These are phyloP conservation scores for Xestia sexstrigata DNA, from an alignment of 2,888 invertebrate genomes.

Conservation along the genomic window DNA sequence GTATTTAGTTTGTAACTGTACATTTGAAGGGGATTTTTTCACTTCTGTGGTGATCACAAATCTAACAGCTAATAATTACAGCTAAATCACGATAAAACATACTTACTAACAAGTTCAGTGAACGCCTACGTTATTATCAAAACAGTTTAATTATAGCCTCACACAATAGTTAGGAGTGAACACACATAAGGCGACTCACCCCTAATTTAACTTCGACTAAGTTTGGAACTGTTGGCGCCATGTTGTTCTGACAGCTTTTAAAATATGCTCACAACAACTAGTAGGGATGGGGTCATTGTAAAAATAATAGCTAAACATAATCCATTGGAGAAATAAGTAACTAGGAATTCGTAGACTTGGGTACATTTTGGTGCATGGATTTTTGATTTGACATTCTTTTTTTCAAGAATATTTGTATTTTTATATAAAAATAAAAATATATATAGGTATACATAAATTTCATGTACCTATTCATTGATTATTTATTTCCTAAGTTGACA, in stretches of 20 bases:
- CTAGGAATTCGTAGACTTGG: background rate
- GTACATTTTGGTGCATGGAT: background rate
- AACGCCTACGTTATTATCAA: slow-evolving; percentile 66
- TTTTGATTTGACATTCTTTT: no score
- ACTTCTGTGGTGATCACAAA: background rate
- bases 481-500: no score
- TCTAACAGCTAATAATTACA: slow-evolving; percentile 37
- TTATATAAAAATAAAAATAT: no score
- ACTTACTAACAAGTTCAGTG: slow-evolving; percentile 56
- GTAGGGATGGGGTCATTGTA: slow-evolving; percentile 70
- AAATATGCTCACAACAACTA: slow-evolving; percentile 83
- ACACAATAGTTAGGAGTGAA: slow-evolving; percentile 78
- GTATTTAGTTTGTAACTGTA: background rate
- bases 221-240: slow-evolving; percentile 83
- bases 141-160: slow-evolving; percentile 68
- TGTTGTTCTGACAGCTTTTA: slow-evolving; percentile 88
- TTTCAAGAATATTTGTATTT: background rate
- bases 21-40: background rate
- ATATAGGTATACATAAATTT: no score
- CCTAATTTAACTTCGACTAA: slow-evolving; percentile 85
- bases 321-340: background rate
- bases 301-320: slow-evolving; percentile 49
- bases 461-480: no score
- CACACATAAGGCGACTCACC: slow-evolving; percentile 78
- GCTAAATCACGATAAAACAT: slow-evolving; percentile 48